Base-by-base conservation (phyloP, 2,113 vertebrate species). In the Bujurquina vittata region DNA sequence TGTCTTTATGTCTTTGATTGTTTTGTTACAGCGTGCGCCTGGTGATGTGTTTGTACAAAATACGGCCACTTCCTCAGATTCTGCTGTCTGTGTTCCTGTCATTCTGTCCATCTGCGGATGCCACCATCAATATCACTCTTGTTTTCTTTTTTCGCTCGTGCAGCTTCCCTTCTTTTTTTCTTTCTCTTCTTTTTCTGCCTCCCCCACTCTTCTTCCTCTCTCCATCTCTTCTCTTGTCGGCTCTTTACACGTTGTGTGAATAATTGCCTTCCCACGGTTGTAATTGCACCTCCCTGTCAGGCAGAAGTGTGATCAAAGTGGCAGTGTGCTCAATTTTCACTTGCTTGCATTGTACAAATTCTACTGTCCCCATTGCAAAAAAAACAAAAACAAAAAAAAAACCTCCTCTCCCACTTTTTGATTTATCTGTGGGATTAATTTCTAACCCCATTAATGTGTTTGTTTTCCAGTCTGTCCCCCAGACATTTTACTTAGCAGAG, bases 301-400 rank as follows among this genome's bases (percentile, higher is more conserved):
- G 87, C 87, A 92, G 90, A 92, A 90, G 88, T 92, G 88, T 92
- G 94, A 95, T 95, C 95, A 96, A 95, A 96, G 95, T 91, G 90
- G 59, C 92, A 81, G 65, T 74, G 81, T 84, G 87, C 91, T 94
- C 90, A 87, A 79, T 93, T 94, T 93, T 94, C 91, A 88, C 93
- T 94, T 91, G 88, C 91, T 91, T 90, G 90, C 77, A 85, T 91
- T 89, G 85, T 89, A 83, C 88, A 89, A 85, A 89, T 92, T 85
- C 79, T 88, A 77, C 84, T 85, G 81, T 91, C 79, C 83, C 87
- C 62, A 54, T 49, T 60, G 67, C 62, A 73, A 87, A 65, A 86
- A 88, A 76, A 76, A 75, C 33, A 75, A 56, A 52, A 84, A n/a
- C n/a, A 69, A 22, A 0, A n/a, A 14, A 54, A 55, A 87, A 58